A percentile compares a stretch with the other conserved stretches of the same genome.
phyloP scores from a whole-genome alignment of 2,888 invertebrate species.

The Villa cingulata region DNA sequence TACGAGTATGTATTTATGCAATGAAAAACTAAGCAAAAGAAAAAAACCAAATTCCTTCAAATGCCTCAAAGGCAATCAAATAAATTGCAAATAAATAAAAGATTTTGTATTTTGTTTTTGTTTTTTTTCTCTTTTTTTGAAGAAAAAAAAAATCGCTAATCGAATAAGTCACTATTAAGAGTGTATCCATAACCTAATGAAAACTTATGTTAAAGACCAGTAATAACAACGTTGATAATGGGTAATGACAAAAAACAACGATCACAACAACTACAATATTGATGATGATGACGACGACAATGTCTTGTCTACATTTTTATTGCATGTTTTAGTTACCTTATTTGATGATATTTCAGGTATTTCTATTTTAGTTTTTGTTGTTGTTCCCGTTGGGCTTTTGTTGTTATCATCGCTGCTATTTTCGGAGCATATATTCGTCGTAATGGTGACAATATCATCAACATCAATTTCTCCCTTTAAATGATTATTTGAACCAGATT shows the following conservation, averaged over 20 bases:
- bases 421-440: constrained; percentile 7
- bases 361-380: neutral
- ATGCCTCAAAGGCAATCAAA: no score
- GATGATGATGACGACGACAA: neutral
- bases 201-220: neutral
- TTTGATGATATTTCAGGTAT: constrained; percentile 5
- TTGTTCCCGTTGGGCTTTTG: constrained; percentile 5
- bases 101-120: no score
- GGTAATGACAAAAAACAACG: no score
- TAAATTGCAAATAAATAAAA: no score
- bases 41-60: no score
- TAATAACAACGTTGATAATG: no score
- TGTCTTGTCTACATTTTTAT: neutral
- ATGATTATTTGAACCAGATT: constrained; percentile 12
- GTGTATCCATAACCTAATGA: neutral
- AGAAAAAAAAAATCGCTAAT: neutral
- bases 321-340: constrained; percentile 1
- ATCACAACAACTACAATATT: no score
- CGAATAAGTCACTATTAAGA: neutral
- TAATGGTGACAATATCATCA: neutral
- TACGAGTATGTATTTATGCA: no score
- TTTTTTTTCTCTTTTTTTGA: no score
- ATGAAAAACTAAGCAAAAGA: no score
- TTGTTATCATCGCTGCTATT: constrained; percentile 2
- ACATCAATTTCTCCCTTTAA: constrained; percentile 11